Evolutionary conservation across 2,113 vertebrate genomes (phyloP).

Genomic region (Urocynchramus pylzowi): DNA sequence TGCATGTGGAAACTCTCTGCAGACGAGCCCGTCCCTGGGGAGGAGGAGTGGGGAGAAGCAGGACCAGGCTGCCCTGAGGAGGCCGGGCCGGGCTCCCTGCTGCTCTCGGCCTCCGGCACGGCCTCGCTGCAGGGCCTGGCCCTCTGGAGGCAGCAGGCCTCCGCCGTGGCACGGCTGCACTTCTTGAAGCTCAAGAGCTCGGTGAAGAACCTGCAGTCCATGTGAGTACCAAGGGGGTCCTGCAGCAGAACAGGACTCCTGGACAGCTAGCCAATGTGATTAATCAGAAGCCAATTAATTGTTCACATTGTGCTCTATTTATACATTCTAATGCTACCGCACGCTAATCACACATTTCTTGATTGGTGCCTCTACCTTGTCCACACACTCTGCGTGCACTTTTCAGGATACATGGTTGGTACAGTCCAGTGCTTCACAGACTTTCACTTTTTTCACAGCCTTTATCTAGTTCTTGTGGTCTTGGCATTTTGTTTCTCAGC

Average conservation of each 20-base stretch:
- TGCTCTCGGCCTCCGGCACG: conserved; percentile 55
- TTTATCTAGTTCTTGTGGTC: neutral
- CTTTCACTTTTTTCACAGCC: neutral
- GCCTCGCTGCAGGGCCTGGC: neutral
- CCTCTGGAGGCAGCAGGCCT: conserved; percentile 90
- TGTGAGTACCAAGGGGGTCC: conserved; percentile 17
- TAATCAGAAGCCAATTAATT: neutral
- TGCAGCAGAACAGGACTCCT: neutral
- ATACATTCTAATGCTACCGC: neutral
- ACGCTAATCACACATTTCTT: neutral
- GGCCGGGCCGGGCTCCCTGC: conserved; percentile 55
- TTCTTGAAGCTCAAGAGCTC: conserved; percentile 82
- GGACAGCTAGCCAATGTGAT: neutral
- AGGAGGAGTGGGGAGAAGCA: conserved; percentile 65
- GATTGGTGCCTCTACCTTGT: neutral
- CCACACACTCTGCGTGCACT: neutral
- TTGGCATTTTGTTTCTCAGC: neutral
- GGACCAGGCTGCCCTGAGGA: conserved; percentile 41
- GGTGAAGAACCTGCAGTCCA: conserved; percentile 63
- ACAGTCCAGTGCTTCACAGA: neutral
- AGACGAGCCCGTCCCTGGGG: conserved; percentile 75
- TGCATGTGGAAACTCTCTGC: neutral
- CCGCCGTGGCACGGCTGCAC: conserved; percentile 78
- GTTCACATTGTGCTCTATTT: neutral
- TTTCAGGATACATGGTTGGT: neutral